Evolutionary conservation across 64 coral and sea anemone species (phyloP).

Genomic region (Catalaphyllia jardinei): DNA sequence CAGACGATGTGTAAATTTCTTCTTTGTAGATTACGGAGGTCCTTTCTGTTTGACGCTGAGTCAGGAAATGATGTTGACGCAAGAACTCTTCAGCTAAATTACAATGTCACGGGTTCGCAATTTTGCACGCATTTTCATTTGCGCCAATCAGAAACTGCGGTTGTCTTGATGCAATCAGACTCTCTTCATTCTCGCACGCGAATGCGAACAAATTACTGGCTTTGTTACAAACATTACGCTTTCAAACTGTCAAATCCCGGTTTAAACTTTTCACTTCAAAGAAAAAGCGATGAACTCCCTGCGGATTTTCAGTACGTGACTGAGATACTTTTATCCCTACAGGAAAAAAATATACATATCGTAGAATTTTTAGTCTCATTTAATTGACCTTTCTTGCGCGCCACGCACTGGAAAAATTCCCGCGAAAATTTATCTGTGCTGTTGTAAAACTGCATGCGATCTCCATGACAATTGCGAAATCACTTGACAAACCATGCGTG

Average conservation of each 20-base stretch:
- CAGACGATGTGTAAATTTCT: background rate
- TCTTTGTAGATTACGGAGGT: background rate
- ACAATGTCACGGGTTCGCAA: background rate
- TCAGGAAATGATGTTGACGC: slow-evolving; percentile 13
- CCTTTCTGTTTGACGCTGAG: slow-evolving; percentile 1
- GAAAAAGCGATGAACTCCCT: slow-evolving; percentile 4
- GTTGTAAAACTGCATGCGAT: too few species aligned
- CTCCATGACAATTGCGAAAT: too few species aligned
- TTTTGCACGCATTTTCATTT: background rate
- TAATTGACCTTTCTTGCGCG: background rate
- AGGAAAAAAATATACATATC: background rate
- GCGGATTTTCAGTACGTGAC: background rate
- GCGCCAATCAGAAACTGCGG: slow-evolving; percentile 10
- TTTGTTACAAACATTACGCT: slow-evolving; percentile 19
- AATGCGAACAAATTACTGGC: slow-evolving; percentile 42
- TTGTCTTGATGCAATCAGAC: slow-evolving; percentile 20
- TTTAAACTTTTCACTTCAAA: slow-evolving; percentile 36
- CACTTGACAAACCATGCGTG: too few species aligned
- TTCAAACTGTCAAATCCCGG: background rate
- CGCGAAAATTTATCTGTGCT: too few species aligned
- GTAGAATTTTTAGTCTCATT: background rate
- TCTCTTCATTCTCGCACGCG: slow-evolving; percentile 11
- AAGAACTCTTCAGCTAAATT: slow-evolving; percentile 5
- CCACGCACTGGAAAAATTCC: too few species aligned
- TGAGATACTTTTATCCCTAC: background rate